These are phyloP conservation scores for Alouatta palliata DNA, from an alignment of 2,113 vertebrate genomes.

Conservation along the genomic window DNA sequence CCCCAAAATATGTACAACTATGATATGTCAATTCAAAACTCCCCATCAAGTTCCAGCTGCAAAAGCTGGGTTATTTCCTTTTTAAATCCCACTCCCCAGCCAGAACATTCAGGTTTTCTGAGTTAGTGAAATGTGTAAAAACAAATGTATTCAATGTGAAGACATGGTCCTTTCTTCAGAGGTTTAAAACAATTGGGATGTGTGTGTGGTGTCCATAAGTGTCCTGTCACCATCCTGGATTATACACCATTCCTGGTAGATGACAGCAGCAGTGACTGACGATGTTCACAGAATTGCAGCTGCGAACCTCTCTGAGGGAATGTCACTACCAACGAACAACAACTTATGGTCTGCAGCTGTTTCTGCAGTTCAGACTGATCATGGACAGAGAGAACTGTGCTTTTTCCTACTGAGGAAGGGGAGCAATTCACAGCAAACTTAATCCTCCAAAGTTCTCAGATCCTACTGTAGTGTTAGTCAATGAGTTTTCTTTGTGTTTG, in stretches of 20 bases:
- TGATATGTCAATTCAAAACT: neutral
- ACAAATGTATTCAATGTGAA: neutral
- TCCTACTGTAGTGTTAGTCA: neutral
- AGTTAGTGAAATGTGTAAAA: conserved; percentile 1
- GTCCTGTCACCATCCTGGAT: neutral
- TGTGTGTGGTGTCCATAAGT: neutral
- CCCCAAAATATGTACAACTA: neutral
- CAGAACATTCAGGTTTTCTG: neutral
- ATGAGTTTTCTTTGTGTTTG: conserved; percentile 5
- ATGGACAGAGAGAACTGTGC: neutral
- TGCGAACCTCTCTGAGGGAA: neutral
- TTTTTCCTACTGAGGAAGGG: neutral
- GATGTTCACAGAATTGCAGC: neutral
- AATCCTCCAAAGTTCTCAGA: neutral
- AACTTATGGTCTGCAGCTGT: conserved; percentile 3
- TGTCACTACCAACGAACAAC: neutral
- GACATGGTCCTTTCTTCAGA: neutral
- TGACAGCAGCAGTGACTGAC: neutral
- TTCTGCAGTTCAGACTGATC: neutral
- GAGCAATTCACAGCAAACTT: neutral
- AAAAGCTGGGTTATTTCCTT: neutral
- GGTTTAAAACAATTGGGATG: neutral
- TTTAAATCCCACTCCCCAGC: neutral
- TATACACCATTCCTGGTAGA: neutral
- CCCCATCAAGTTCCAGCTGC: neutral